These are phyloP conservation scores for Pseudotriccus pelzelni DNA, from an alignment of 2,797 vertebrate genomes.

Conservation along the genomic window DNA sequence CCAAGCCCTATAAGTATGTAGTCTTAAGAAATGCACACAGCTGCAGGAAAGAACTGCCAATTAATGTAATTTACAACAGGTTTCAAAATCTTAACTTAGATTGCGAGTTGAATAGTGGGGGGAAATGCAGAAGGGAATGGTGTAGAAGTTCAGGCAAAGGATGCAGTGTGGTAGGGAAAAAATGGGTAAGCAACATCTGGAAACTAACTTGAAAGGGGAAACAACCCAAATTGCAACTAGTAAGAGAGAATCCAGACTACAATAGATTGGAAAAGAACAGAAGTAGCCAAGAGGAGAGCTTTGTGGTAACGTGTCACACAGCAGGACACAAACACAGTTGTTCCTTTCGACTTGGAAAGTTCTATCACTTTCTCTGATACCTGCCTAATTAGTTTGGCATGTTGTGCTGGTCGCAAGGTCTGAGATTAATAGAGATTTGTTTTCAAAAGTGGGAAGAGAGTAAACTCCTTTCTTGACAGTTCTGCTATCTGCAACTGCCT, in stretches of 20 bases:
- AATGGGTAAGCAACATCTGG: slow-evolving; percentile 69
- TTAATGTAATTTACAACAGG: slow-evolving; percentile 54
- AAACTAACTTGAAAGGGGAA: slow-evolving; percentile 61
- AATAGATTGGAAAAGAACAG: slow-evolving; percentile 34
- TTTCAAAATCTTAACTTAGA: slow-evolving; percentile 51
- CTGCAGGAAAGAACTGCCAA: slow-evolving; percentile 49
- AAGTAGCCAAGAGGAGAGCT: slow-evolving; percentile 21
- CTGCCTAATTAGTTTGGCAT: neutral
- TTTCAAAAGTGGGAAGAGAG: neutral
- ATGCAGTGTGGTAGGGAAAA: slow-evolving; percentile 48
- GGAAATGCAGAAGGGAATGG: neutral
- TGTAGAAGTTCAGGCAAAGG: slow-evolving; percentile 57
- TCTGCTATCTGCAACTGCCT: neutral
- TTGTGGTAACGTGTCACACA: neutral
- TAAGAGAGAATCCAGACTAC: slow-evolving; percentile 45
- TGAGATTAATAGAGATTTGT: neutral
- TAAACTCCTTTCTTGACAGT: neutral
- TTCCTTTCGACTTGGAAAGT: slow-evolving; percentile 18
- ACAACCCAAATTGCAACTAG: slow-evolving; percentile 48
- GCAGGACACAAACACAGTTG: neutral
- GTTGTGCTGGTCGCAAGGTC: neutral
- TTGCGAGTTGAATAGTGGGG: neutral
- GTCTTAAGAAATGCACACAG: slow-evolving; percentile 33
- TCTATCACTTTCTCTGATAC: neutral
- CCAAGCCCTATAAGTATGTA: slow-evolving; percentile 4